Conservation (phyloP, 2,113 vertebrate genomes). For the Carettochelys insculpta region DNA sequence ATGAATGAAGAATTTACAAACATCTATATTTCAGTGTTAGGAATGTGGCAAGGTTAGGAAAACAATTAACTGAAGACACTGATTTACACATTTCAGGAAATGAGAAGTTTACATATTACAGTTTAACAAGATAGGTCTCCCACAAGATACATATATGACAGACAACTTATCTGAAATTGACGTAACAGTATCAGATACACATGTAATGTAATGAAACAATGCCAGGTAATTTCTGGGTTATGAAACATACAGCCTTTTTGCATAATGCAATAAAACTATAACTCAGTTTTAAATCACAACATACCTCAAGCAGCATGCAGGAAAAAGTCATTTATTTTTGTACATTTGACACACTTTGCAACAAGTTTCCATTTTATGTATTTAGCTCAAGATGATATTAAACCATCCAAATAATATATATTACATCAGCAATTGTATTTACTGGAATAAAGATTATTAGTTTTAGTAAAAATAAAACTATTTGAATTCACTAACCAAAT, state of each 20-base stretch:
- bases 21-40: conserved; percentile 85
- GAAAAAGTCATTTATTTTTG: conserved; percentile 80
- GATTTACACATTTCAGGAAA: conserved; percentile 78
- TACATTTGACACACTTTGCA: conserved; percentile 75
- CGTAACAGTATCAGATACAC: conserved; percentile 72
- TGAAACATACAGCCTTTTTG: conserved; percentile 76
- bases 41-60: conserved; percentile 79
- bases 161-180: conserved; percentile 74
- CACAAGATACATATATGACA: conserved; percentile 75
- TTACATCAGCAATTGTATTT: conserved; percentile 69
- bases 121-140: conserved; percentile 74
- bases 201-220: conserved; percentile 74
- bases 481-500: conserved; percentile 80
- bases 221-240: conserved; percentile 69
- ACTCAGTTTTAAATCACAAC: conserved; percentile 78
- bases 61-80: conserved; percentile 78
- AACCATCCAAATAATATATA: conserved; percentile 71
- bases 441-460: conserved; percentile 72
- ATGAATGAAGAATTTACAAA: conserved; percentile 82
- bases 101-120: conserved; percentile 74
- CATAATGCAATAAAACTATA: conserved; percentile 72
- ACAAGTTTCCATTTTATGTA: conserved; percentile 73
- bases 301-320: conserved; percentile 86
- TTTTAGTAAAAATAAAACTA: conserved; percentile 80
- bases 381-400: conserved; percentile 75